Conservation (phyloP, 1,140 invertebrate genomes). For the Thalassaphorura encarpata region DNA sequence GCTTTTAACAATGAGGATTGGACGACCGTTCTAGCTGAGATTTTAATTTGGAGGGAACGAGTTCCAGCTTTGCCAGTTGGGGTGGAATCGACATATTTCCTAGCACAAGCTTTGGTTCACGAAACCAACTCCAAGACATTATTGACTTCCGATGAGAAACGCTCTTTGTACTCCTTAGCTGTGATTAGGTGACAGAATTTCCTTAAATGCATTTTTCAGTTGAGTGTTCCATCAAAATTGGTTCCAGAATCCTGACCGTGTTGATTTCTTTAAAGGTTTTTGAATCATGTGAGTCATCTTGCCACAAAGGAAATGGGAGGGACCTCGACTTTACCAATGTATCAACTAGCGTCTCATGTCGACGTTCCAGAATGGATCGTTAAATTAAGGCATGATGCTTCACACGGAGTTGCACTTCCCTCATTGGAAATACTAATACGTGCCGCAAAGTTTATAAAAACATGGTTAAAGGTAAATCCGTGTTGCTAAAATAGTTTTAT, state of each 20-base stretch:
- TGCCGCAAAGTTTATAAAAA: slow-evolving; percentile 44
- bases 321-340: slow-evolving; percentile 44
- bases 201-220: neutral
- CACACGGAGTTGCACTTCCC: slow-evolving; percentile 49
- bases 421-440: slow-evolving; percentile 45
- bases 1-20: slow-evolving; percentile 44
- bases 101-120: slow-evolving; percentile 49
- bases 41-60: slow-evolving; percentile 35
- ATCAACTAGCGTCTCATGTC: slow-evolving; percentile 46
- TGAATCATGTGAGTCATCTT: slow-evolving; percentile 27
- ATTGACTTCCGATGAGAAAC: neutral
- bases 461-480: slow-evolving; percentile 48
- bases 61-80: slow-evolving; percentile 53
- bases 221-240: too few relatives aligned
- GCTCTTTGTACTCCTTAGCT: slow-evolving; percentile 25
- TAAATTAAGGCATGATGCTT: slow-evolving; percentile 52
- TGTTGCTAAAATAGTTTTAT: neutral
- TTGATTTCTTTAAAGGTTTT: slow-evolving; percentile 11
- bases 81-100: slow-evolving; percentile 52
- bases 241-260: neutral
- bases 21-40: slow-evolving; percentile 35
- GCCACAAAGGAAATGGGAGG: slow-evolving; percentile 44
- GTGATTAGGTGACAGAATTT: slow-evolving; percentile 17
- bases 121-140: slow-evolving; percentile 40
- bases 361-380: slow-evolving; percentile 56